These are phyloP conservation scores for Ophonus ardosiacus DNA, from an alignment of 2,888 invertebrate genomes.

Conservation along the genomic window DNA sequence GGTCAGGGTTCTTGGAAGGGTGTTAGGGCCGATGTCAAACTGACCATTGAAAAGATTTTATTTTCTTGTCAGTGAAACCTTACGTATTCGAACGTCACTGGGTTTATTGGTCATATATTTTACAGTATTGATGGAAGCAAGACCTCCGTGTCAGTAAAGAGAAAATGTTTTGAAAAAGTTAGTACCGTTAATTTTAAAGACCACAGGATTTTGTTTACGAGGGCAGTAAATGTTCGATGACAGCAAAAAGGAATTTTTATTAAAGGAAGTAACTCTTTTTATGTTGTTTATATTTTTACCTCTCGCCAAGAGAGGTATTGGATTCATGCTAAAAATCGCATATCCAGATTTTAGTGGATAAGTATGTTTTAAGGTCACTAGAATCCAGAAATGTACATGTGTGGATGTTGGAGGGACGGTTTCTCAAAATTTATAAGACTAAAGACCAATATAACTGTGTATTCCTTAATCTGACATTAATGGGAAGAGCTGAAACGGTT, in stretches of 20 bases:
- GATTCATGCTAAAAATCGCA: too few species aligned
- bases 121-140: conserved; percentile 13
- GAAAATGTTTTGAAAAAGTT: conserved; percentile 35
- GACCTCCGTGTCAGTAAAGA: conserved; percentile 54
- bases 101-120: conserved; percentile 60
- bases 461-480: too few species aligned
- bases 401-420: too few species aligned
- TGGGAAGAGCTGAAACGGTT: too few species aligned
- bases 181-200: conserved; percentile 58
- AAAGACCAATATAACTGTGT: too few species aligned
- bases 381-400: too few species aligned
- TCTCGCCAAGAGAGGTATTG: too few species aligned
- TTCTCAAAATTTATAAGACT: too few species aligned
- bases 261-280: neutral
- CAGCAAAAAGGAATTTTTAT: neutral
- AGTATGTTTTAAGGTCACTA: too few species aligned
- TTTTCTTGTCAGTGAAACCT: conserved; percentile 53
- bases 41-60: conserved; percentile 45
- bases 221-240: conserved; percentile 48
- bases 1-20: conserved; percentile 53
- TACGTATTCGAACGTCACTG: conserved; percentile 46
- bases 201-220: conserved; percentile 34
- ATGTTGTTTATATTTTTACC: too few species aligned
- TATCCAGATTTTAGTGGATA: too few species aligned
- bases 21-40: conserved; percentile 9